These are phyloP conservation scores for Ascidia mentula DNA, from an alignment of 23 tunicate species.

Conservation along the genomic window DNA sequence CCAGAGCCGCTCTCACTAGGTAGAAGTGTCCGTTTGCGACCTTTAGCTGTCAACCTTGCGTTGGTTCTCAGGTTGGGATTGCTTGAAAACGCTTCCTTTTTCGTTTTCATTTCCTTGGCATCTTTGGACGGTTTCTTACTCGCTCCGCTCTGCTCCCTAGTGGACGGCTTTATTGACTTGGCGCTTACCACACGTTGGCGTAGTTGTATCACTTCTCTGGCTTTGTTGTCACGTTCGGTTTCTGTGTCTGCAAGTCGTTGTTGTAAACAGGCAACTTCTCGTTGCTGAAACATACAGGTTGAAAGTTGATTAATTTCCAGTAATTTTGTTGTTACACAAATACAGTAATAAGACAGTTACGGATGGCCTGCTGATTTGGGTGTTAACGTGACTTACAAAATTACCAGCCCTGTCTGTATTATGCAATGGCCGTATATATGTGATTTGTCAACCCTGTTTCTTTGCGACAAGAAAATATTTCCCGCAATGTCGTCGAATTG, in stretches of 20 bases:
- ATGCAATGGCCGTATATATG: no score
- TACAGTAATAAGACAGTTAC: no score
- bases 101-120: neutral
- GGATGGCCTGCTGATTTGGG: no score
- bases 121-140: neutral
- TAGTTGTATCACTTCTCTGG: constrained; percentile 54
- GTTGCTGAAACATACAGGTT: constrained; percentile 18
- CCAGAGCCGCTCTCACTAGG: neutral
- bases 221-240: constrained; percentile 62
- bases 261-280: constrained; percentile 46
- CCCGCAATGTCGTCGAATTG: no score
- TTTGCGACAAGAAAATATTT: no score
- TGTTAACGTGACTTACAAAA: no score
- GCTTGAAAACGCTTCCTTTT: neutral
- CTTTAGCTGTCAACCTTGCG: constrained; percentile 12
- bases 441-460: no score
- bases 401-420: no score
- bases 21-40: constrained; percentile 28
- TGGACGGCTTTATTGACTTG: neutral
- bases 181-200: constrained; percentile 42
- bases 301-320: neutral
- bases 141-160: neutral
- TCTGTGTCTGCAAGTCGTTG: constrained; percentile 70
- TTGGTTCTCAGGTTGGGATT: constrained; percentile 19
- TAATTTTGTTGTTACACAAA: neutral